These are phyloP conservation scores for Antrozous pallidus DNA, from an alignment of 2,797 vertebrate species.

Conservation along the genomic window DNA sequence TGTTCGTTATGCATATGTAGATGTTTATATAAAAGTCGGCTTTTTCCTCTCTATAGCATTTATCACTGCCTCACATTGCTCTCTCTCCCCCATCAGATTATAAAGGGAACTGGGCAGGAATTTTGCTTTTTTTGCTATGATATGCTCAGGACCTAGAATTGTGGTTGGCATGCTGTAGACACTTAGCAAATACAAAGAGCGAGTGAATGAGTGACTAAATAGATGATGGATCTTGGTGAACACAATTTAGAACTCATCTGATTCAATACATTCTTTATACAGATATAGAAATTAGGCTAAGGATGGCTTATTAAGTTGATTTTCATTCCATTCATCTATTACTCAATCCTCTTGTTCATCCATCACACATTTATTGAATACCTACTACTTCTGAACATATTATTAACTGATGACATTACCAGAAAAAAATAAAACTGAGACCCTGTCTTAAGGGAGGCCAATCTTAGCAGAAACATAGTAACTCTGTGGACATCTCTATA, in stretches of 20 bases:
- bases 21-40: background rate
- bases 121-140: background rate
- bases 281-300: conserved; percentile 15
- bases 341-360: background rate
- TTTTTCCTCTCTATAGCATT: background rate
- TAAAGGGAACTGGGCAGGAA: background rate
- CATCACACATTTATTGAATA: conserved; percentile 7
- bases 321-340: background rate
- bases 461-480: background rate
- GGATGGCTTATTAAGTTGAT: background rate
- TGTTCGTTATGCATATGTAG: background rate
- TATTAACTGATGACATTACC: background rate
- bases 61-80: background rate
- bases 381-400: background rate
- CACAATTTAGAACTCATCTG: background rate
- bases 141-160: background rate
- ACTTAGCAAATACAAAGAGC: background rate
- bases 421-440: background rate
- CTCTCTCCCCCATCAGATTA: background rate
- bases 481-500: background rate
- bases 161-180: background rate
- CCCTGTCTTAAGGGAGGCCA: background rate
- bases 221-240: background rate
- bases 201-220: background rate
- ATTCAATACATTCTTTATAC: background rate